Evolutionary conservation across 2,797 vertebrate species (phyloP).

Genomic region (Emys orbicularis): DNA sequence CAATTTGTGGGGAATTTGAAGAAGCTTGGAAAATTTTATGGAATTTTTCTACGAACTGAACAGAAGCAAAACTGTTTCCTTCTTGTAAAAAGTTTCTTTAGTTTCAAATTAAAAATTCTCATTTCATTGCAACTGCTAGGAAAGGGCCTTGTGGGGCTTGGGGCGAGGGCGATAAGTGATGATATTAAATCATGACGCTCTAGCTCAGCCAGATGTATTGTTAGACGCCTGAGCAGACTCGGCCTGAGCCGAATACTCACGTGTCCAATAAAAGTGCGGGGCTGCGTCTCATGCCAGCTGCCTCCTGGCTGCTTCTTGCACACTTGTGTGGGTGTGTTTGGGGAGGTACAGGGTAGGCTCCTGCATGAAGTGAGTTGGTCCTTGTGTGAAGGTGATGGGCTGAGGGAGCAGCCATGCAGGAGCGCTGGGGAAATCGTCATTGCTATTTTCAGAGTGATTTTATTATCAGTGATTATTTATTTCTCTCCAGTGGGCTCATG

Average conservation of each 20-base stretch:
- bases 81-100: neutral
- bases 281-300: neutral
- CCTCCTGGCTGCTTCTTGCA: neutral
- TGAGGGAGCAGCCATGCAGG: neutral
- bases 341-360: no score
- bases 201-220: neutral
- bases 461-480: neutral
- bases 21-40: neutral
- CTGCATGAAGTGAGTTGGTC: no score
- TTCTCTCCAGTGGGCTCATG: no score
- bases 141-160: neutral
- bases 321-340: neutral
- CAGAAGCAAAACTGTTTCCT: neutral
- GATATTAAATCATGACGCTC: neutral
- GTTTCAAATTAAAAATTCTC: neutral
- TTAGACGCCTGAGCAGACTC: neutral
- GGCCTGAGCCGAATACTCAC: no score
- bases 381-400: neutral
- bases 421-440: neutral
- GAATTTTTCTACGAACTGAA: neutral
- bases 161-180: accelerated
- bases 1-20: neutral
- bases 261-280: neutral
- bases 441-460: neutral
- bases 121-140: neutral